Conservation (phyloP, 2,888 invertebrate species). For the Ophion ventricosus region DNA sequence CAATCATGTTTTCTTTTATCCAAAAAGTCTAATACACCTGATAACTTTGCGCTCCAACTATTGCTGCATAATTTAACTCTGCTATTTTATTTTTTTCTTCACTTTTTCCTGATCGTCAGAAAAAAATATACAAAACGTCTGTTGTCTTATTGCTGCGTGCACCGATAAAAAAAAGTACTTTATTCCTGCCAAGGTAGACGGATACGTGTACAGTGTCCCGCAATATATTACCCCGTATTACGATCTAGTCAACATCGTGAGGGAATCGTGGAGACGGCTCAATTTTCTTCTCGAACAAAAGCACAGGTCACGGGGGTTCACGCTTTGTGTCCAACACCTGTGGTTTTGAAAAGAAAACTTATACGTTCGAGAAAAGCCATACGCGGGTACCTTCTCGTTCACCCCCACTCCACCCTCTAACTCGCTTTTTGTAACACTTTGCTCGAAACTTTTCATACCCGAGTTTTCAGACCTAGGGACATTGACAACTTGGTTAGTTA, state of each 20-base stretch:
- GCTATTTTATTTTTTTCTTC: no score
- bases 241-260: constrained; percentile 48
- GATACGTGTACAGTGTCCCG: neutral
- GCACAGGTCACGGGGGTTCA: constrained; percentile 39
- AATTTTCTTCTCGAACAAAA: constrained; percentile 38
- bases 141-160: neutral
- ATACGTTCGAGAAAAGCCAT: constrained; percentile 44
- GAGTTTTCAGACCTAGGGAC: constrained; percentile 37
- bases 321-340: constrained; percentile 57
- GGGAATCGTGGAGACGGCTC: constrained; percentile 43
- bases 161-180: neutral
- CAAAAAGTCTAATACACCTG: no score
- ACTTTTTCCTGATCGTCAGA: no score
- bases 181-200: neutral
- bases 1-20: no score
- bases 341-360: constrained; percentile 63
- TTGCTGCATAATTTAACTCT: no score
- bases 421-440: constrained; percentile 39
- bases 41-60: no score
- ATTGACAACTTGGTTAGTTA: constrained; percentile 60
- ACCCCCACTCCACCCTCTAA: neutral
- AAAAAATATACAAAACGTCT: neutral
- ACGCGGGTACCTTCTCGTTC: constrained; percentile 10
- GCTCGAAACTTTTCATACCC: constrained; percentile 5
- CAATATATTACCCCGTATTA: constrained; percentile 26